Evolutionary conservation across 2,888 invertebrate species (phyloP).

Genomic region (Xylophagus ater): DNA sequence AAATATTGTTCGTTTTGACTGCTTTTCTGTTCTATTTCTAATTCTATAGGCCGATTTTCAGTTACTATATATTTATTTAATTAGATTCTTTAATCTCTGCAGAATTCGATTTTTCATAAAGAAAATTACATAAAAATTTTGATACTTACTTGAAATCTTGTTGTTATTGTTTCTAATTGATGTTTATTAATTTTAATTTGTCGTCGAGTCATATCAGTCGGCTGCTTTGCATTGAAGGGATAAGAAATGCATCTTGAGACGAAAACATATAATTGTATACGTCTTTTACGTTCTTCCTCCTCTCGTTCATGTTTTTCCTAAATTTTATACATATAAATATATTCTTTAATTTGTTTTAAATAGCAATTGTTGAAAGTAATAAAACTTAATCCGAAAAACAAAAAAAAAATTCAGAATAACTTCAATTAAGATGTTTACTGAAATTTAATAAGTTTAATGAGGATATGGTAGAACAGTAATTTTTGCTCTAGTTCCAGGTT

Average conservation of each 20-base stretch:
- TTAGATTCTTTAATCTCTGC: no score
- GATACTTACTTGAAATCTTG: conserved; percentile 74
- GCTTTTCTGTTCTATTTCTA: no score
- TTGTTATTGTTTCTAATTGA: conserved; percentile 87
- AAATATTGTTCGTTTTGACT: no score
- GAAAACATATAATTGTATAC: conserved; percentile 95
- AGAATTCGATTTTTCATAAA: no score
- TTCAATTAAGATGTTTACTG: no score
- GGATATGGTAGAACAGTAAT: no score
- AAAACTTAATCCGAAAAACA: background rate
- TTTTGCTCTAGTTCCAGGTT: no score
- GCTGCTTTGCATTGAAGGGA: conserved; percentile 98
- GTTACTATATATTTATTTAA: no score
- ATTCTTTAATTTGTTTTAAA: background rate
- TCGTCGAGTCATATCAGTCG: conserved; percentile 93
- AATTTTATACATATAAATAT: conserved; percentile 8
- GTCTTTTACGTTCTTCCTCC: conserved; percentile 90
- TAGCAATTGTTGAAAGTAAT: background rate
- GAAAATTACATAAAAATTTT: background rate
- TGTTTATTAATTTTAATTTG: conserved; percentile 94
- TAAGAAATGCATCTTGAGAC: conserved; percentile 96
- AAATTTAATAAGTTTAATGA: no score
- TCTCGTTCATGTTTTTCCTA: conserved; percentile 89
- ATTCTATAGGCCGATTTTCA: no score
- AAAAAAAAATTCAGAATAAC: background rate